Evolutionary conservation across 2,797 vertebrate genomes (phyloP).

Genomic region (Myripristis jacobus): DNA sequence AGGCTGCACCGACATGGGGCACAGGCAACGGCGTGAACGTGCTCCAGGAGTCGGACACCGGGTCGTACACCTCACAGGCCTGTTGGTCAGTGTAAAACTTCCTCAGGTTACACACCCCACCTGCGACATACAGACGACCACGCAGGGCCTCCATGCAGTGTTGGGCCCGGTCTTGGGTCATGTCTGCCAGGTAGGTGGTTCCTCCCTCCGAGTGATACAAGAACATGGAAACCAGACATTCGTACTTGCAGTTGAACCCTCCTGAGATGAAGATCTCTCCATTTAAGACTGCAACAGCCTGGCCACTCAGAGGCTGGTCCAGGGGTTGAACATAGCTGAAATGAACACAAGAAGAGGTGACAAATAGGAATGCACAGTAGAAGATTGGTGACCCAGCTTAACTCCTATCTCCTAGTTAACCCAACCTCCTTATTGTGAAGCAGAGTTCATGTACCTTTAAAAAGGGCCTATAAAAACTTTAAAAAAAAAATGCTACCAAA

Average conservation of each 20-base stretch:
- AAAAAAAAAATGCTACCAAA: no score
- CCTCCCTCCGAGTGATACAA: slow-evolving; percentile 80
- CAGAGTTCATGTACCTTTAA: no score
- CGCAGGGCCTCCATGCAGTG: slow-evolving; percentile 84
- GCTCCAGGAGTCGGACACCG: slow-evolving; percentile 69
- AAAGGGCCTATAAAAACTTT: no score
- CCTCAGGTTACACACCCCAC: slow-evolving; percentile 78
- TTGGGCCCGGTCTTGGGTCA: slow-evolving; percentile 79
- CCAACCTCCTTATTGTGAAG: neutral
- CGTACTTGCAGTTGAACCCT: slow-evolving; percentile 80
- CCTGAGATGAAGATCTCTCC: slow-evolving; percentile 82
- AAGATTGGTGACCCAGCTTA: neutral
- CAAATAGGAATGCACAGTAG: neutral
- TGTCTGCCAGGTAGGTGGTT: slow-evolving; percentile 75
- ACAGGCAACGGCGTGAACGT: slow-evolving; percentile 63
- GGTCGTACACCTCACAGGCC: slow-evolving; percentile 80
- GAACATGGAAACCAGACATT: slow-evolving; percentile 79
- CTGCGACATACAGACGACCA: slow-evolving; percentile 74
- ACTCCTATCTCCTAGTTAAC: neutral
- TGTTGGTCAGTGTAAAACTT: slow-evolving; percentile 81
- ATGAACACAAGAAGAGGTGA: neutral
- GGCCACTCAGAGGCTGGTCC: slow-evolving; percentile 80
- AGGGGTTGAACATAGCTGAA: slow-evolving; percentile 75
- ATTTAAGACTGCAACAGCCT: slow-evolving; percentile 60
- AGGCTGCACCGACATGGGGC: slow-evolving; percentile 81